These are phyloP conservation scores for Torymus texanus DNA, from an alignment of 2,888 invertebrate genomes.

Conservation along the genomic window DNA sequence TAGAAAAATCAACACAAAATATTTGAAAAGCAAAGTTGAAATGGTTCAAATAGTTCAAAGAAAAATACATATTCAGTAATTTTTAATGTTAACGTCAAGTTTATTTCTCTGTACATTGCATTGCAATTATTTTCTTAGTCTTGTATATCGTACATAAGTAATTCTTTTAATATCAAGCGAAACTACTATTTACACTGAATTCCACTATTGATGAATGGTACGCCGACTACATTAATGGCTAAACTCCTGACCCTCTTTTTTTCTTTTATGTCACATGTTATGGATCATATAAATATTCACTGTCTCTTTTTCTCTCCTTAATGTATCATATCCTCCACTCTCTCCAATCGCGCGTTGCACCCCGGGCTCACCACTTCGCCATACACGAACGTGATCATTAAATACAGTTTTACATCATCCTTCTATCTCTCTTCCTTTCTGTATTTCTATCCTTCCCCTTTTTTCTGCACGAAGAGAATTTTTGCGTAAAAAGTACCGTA, in stretches of 20 bases:
- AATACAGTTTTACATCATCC: too few relatives aligned
- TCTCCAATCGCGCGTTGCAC: too few relatives aligned
- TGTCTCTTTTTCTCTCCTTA: conserved; percentile 47
- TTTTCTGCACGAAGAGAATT: too few relatives aligned
- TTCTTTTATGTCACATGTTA: conserved; percentile 22
- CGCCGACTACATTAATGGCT: conserved; percentile 22
- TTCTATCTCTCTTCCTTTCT: too few relatives aligned
- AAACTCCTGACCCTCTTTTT: not conserved
- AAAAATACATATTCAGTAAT: not conserved
- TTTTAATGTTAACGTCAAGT: conserved; percentile 45
- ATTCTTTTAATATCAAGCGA: conserved; percentile 43
- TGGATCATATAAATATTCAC: conserved; percentile 39
- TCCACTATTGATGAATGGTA: conserved; percentile 31
- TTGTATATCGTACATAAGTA: conserved; percentile 42
- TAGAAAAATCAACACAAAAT: too few relatives aligned
- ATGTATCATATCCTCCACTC: not conserved
- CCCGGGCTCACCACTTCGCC: too few relatives aligned
- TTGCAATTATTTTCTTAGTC: conserved; percentile 32
- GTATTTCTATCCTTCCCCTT: too few relatives aligned
- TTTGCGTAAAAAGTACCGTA: too few relatives aligned
- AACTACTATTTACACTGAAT: conserved; percentile 52
- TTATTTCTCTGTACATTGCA: conserved; percentile 52
- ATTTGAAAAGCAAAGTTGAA: too few relatives aligned
- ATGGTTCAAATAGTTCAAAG: not conserved
- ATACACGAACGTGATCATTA: too few relatives aligned